A percentile compares a stretch with the other conserved stretches of the same genome.
These are phyloP conservation scores for Platysteira castanea DNA, from an alignment of 2,113 vertebrate species.

Conservation along the genomic window DNA sequence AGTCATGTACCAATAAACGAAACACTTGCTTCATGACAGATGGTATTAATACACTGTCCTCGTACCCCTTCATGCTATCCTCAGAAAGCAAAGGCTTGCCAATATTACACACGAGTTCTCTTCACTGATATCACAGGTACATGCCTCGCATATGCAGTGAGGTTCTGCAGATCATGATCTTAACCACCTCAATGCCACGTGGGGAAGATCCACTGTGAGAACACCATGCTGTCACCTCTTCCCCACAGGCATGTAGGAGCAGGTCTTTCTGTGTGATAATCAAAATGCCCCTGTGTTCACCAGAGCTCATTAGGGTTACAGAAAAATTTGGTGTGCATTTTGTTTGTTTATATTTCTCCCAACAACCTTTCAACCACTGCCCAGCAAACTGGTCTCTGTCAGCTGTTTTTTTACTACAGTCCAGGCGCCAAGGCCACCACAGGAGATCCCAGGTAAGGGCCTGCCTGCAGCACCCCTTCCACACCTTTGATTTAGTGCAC, in stretches of 20 bases:
- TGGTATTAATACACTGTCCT: not conserved
- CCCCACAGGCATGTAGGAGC: not conserved
- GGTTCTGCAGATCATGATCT: not conserved
- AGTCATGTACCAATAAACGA: not conserved
- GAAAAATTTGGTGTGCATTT: not conserved
- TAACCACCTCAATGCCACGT: not conserved
- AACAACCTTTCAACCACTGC: not conserved
- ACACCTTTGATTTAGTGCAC: not conserved
- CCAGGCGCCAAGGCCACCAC: not conserved
- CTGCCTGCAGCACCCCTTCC: not conserved
- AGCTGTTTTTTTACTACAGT: not conserved
- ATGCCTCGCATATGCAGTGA: not conserved
- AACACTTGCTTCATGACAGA: not conserved
- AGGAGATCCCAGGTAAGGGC: not conserved
- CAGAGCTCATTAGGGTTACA: not conserved
- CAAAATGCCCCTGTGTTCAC: not conserved
- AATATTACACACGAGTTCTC: not conserved
- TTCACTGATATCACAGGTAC: not conserved
- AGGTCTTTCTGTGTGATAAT: not conserved
- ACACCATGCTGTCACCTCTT: not conserved
- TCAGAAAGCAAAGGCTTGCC: not conserved
- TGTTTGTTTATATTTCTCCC: not conserved
- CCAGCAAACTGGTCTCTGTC: not conserved
- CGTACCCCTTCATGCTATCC: not conserved
- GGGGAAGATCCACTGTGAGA: not conserved